Conservation (phyloP, 2,797 vertebrate genomes). For the Toxotes lorentzi region DNA sequence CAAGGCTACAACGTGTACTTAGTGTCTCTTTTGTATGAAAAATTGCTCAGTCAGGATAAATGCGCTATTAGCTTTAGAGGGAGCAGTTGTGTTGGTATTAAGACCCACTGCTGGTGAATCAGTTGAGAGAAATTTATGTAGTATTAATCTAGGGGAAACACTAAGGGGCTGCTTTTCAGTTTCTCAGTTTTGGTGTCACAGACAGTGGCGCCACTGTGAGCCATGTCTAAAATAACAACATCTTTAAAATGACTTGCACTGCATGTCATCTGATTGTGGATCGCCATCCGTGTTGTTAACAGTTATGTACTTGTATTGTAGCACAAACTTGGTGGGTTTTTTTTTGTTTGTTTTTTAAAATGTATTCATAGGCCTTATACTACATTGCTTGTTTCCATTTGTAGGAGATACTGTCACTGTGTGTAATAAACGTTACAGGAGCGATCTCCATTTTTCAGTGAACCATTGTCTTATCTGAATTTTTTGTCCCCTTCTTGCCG, state of each 20-base stretch:
- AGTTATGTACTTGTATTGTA: neutral
- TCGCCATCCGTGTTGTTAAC: neutral
- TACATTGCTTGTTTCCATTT: neutral
- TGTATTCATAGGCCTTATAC: neutral
- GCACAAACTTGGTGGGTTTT: neutral
- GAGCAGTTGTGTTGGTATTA: neutral
- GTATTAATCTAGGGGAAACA: constrained; percentile 17
- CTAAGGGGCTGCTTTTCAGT: neutral
- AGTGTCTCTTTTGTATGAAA: constrained; percentile 17
- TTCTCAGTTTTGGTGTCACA: neutral
- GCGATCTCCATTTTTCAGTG: constrained; percentile 7
- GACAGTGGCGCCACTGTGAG: neutral
- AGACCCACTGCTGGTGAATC: constrained; percentile 14
- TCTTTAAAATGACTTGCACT: neutral
- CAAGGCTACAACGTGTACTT: neutral
- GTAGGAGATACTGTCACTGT: neutral
- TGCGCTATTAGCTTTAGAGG: constrained; percentile 16
- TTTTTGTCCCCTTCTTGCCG: neutral
- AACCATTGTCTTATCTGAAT: constrained; percentile 34
- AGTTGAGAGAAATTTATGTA: constrained; percentile 9
- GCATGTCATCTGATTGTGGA: neutral
- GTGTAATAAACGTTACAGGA: constrained; percentile 26
- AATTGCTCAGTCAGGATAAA: constrained; percentile 26
- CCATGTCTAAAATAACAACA: neutral
- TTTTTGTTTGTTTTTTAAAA: too few species aligned